Percentiles rank a stretch among this genome's conserved stretches.
These are phyloP conservation scores for Spinus pinus DNA, from an alignment of 2,797 vertebrate genomes.

Conservation along the genomic window DNA sequence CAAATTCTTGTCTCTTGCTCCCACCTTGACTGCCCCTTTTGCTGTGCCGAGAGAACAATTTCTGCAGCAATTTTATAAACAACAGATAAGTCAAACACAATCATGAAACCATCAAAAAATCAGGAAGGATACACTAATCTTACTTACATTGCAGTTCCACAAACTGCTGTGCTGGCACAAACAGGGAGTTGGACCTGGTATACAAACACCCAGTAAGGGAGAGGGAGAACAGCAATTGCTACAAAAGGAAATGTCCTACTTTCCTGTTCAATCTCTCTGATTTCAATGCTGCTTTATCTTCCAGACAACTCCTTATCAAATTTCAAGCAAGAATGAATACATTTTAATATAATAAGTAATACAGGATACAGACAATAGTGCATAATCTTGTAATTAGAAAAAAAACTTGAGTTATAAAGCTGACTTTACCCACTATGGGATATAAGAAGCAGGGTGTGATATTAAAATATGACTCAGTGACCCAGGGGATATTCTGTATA, in stretches of 20 bases:
- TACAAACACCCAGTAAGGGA: not conserved
- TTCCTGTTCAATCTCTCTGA: not conserved
- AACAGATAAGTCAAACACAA: not conserved
- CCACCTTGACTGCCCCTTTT: not conserved
- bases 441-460: not conserved
- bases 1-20: not conserved
- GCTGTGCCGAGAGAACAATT: not conserved
- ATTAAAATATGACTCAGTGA: slow-evolving; percentile 21
- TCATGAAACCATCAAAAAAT: not conserved
- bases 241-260: not conserved
- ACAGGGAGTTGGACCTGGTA: not conserved
- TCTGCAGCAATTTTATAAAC: not conserved
- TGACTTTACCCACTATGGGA: not conserved
- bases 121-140: not conserved
- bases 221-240: not conserved
- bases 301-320: not conserved
- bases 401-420: not conserved
- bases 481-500: not conserved
- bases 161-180: not conserved
- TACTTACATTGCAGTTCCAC: not conserved
- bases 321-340: not conserved
- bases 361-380: not conserved
- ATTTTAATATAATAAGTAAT: not conserved
- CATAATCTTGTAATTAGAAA: not conserved
- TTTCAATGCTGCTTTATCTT: not conserved